Evolutionary conservation across 2,888 invertebrate species (phyloP).

Genomic region (Tenthredo distinguenda): DNA sequence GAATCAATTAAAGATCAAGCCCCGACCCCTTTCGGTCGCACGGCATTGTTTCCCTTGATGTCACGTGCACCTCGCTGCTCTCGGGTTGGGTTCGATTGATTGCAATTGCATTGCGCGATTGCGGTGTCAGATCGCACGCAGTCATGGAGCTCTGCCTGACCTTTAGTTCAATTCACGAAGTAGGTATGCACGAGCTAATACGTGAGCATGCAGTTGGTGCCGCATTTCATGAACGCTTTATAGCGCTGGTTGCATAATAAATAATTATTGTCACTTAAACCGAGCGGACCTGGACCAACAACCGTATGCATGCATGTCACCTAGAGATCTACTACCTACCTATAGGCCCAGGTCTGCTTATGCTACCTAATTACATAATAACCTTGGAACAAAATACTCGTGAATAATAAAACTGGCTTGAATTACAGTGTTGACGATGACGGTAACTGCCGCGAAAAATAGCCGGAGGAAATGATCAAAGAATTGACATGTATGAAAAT

Average conservation of each 20-base stretch:
- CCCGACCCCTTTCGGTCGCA: not conserved
- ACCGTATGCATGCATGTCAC: not conserved
- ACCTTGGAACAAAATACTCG: not conserved
- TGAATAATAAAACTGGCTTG: not conserved
- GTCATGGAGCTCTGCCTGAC: not conserved
- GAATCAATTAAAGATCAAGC: not conserved
- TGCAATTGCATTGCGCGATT: not conserved
- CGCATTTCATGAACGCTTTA: not conserved
- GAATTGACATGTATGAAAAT: not conserved
- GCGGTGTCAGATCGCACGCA: slow-evolving; percentile 21
- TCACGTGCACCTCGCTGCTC: not conserved
- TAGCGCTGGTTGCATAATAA: not conserved
- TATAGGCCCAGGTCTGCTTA: not conserved
- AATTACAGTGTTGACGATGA: slow-evolving; percentile 23
- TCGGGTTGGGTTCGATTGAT: not conserved
- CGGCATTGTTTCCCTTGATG: not conserved
- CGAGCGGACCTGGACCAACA: not conserved
- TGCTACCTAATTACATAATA: slow-evolving; percentile 33
- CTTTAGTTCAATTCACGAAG: not conserved
- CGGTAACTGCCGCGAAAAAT: no score
- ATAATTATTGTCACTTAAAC: slow-evolving; percentile 21
- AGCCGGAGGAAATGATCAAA: not conserved
- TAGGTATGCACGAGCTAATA: not conserved
- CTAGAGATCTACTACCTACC: slow-evolving; percentile 2
- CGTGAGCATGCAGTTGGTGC: not conserved